phyloP scores from a whole-genome alignment of 53 echinoderm and acorn worm genomes.

The Holothuria leucospilota region DNA sequence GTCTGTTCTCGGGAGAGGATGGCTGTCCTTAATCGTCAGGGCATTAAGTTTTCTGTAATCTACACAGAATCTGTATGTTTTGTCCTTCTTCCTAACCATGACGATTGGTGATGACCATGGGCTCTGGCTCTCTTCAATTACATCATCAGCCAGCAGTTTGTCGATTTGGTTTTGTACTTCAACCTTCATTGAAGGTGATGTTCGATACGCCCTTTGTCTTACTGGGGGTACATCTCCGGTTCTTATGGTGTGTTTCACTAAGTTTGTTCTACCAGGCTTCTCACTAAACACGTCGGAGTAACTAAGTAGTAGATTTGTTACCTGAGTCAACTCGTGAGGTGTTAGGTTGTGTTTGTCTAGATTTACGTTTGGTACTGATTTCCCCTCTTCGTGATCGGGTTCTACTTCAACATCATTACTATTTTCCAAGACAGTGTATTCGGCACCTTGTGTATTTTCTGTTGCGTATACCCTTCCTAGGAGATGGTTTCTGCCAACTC shows the following conservation, averaged over 20 bases:
- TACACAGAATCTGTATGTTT: conserved; percentile 45
- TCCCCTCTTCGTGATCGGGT: not conserved
- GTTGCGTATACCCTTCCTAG: not conserved
- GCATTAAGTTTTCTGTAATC: conserved; percentile 47
- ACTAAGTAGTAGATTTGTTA: not conserved
- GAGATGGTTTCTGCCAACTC: not conserved
- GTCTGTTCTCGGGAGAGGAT: conserved; percentile 54
- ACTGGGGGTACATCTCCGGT: conserved; percentile 50
- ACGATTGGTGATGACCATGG: conserved; percentile 52
- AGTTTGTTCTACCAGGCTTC: conserved; percentile 40
- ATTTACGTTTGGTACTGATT: not conserved
- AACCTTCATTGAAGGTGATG: conserved; percentile 47
- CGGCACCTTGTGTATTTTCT: too few species aligned
- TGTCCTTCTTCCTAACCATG: conserved; percentile 63
- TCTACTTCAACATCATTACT: not conserved
- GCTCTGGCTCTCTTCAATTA: conserved; percentile 55
- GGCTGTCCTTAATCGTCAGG: conserved; percentile 35
- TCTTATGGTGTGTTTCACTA: conserved; percentile 51
- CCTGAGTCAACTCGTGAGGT: not conserved
- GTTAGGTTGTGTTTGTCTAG: not conserved
- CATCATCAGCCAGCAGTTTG: conserved; percentile 20
- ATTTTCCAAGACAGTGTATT: too few species aligned
- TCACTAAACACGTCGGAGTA: conserved; percentile 22
- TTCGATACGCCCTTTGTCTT: conserved; percentile 70
- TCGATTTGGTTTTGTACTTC: conserved; percentile 51